Evolutionary conservation across 2,113 vertebrate genomes (phyloP), one percentile per base, ranked within the genome.

Genomic region (Cottus gobio): DNA sequence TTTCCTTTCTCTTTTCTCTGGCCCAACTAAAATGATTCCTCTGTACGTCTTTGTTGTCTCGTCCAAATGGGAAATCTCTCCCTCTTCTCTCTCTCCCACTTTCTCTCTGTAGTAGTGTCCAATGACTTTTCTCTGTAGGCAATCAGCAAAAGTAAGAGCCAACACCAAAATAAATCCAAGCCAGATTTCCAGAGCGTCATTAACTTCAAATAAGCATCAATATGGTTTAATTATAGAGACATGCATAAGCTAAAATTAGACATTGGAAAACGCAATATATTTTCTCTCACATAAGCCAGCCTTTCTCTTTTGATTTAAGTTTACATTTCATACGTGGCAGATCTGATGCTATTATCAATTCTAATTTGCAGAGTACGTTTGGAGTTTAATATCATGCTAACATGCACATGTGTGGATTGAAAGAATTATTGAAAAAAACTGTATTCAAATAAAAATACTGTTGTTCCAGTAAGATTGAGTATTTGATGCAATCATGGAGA

Each of bases 141-240:
- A 68, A 57, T 54, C 1, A 37, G 46, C 67, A 31, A 39, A 46
- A 71, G 22, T 20, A 34, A 67, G 50, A 8, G 64, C 70, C 78
- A 85, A 60, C 56, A 80, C 77, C 52, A 78, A 75, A 84, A 87
- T 84, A 79, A 71, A 78, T 61, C 30, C 1, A 11, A 74, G 62
- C 26, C 67, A 71, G 60, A 61, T 79, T 82, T 75, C 54, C 20
- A 75, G 36, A 75, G 70, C 75, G 7, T 78, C 65, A 75, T 87
- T 87, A 78, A 71, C 54, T 74, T 71, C 54, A 71, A 84, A 87
- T 61, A 71, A 79, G 57, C 56, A 71, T 75, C 75, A 71, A 28
- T 78, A 31, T 46, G 65, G 12, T 71, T 16, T 57, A 75, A 84
- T 87, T 62, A 78, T 37, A n/a, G 58, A 65, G 70, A 81, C 77